These are phyloP conservation scores for Clepsis dumicolana DNA, from an alignment of 2,888 invertebrate species.

Conservation along the genomic window DNA sequence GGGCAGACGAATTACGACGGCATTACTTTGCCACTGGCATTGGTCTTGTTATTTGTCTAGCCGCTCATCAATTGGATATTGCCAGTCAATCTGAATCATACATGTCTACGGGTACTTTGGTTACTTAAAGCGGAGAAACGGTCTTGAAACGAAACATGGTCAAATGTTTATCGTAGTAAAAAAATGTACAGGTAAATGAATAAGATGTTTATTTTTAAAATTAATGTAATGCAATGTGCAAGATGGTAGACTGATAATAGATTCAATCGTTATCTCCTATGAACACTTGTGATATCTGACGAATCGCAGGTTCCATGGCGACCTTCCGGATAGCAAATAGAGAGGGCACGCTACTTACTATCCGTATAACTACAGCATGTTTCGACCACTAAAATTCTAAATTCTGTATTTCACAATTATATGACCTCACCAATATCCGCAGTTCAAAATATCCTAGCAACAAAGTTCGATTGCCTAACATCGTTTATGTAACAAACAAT, in stretches of 20 bases:
- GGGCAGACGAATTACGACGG: conserved; percentile 19
- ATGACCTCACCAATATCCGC: conserved; percentile 18
- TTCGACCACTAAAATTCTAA: background rate
- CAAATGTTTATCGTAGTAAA: too few species aligned
- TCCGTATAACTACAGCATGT: background rate
- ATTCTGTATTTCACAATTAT: conserved; percentile 8
- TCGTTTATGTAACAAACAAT: conserved; percentile 36
- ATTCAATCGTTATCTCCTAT: too few species aligned
- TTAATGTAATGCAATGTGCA: too few species aligned
- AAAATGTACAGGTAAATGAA: too few species aligned
- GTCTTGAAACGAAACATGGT: background rate
- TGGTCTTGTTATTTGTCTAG: conserved; percentile 23
- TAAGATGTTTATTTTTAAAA: too few species aligned
- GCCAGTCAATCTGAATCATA: background rate
- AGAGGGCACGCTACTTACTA: too few species aligned
- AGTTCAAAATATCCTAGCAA: conserved; percentile 19
- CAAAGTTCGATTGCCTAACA: conserved; percentile 31
- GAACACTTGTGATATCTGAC: too few species aligned
- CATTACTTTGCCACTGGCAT: conserved; percentile 17
- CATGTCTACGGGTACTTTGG: background rate
- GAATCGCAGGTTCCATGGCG: too few species aligned
- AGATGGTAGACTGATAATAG: too few species aligned
- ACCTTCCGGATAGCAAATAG: too few species aligned
- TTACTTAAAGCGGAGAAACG: too few species aligned
- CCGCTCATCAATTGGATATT: background rate